phyloP scores from a whole-genome alignment of 2,888 invertebrate genomes.

The Allolobophora icterica region DNA sequence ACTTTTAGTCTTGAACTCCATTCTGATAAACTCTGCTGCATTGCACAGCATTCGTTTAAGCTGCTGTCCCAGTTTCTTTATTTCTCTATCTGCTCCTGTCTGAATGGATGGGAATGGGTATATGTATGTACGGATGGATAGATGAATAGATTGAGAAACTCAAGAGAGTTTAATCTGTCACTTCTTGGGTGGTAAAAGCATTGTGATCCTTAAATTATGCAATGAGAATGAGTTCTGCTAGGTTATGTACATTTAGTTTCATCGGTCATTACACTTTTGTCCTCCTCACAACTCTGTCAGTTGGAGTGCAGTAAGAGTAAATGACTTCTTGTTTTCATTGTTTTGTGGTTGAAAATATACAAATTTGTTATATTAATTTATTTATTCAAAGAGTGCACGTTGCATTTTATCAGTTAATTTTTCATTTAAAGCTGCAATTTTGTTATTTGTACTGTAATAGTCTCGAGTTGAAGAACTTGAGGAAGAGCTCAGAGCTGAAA shows the following conservation, averaged over 20 bases:
- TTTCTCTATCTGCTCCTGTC: too few relatives aligned
- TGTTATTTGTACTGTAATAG: conserved; percentile 19
- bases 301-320: not conserved
- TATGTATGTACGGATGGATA: too few relatives aligned
- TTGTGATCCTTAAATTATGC: not conserved
- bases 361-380: not conserved
- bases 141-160: too few relatives aligned
- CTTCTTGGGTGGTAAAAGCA: not conserved
- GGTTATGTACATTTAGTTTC: not conserved
- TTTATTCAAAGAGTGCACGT: not conserved
- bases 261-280: not conserved
- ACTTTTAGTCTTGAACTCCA: too few relatives aligned
- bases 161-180: not conserved
- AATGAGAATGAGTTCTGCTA: not conserved
- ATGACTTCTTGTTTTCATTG: not conserved
- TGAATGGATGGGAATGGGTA: too few relatives aligned
- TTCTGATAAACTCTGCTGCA: too few relatives aligned
- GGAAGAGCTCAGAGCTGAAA: conserved; percentile 42
- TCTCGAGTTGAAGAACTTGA: conserved; percentile 40
- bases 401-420: conserved; percentile 1
- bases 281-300: not conserved
- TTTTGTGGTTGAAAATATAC: not conserved
- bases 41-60: too few relatives aligned
- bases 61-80: too few relatives aligned
- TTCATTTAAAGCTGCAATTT: not conserved